Conservation (phyloP, 2,888 invertebrate species). For the Eurois occulta region DNA sequence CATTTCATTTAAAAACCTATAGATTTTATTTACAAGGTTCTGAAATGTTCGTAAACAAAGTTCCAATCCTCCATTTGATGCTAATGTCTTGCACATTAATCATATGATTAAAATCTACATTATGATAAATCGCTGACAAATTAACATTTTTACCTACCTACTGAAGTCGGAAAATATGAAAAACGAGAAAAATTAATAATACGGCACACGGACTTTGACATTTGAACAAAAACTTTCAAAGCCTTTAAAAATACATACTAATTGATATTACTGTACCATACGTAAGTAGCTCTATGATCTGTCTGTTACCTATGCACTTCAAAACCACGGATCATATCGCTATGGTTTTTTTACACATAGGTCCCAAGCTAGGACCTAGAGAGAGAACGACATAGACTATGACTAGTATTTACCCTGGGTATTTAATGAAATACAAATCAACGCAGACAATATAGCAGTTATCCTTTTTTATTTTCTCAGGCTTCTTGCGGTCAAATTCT, state of each 20-base stretch:
- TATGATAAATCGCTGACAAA: constrained; percentile 22
- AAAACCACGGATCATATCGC: background rate
- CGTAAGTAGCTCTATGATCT: background rate
- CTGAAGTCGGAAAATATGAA: background rate
- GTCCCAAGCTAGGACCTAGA: background rate
- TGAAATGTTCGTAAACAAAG: background rate
- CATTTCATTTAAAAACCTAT: background rate
- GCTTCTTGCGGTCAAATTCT: background rate
- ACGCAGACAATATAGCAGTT: background rate
- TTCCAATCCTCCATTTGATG: constrained; percentile 5
- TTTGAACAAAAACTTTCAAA: background rate
- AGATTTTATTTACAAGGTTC: background rate
- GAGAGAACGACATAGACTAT: background rate
- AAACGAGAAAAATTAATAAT: background rate
- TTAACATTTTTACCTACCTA: background rate
- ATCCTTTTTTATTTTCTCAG: no score
- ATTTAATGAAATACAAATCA: background rate
- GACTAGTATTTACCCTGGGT: background rate
- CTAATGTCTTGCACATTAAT: constrained; percentile 13
- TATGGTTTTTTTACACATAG: background rate
- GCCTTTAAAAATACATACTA: background rate
- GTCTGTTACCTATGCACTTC: background rate
- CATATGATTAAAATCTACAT: constrained; percentile 25
- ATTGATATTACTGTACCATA: background rate
- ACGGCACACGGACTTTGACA: background rate